These are phyloP conservation scores for Andrena cerasifolii DNA, from an alignment of 1,140 invertebrate genomes.

Conservation along the genomic window DNA sequence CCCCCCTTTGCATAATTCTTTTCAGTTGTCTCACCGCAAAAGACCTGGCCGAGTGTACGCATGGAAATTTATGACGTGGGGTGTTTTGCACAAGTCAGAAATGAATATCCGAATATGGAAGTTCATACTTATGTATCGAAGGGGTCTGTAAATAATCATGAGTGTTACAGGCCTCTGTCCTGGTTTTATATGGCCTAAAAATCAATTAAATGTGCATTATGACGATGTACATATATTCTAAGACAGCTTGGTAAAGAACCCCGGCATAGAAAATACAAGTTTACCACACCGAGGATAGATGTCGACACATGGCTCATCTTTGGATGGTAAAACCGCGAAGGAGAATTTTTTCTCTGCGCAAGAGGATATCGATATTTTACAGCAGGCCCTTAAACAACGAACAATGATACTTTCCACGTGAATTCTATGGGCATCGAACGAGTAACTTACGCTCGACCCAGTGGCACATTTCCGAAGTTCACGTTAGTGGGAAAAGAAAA, in stretches of 20 bases:
- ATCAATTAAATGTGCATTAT: background rate
- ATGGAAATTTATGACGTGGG: slow-evolving; percentile 25
- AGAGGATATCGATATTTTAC: slow-evolving; percentile 27
- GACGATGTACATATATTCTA: background rate
- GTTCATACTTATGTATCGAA: slow-evolving; percentile 27
- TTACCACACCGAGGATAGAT: slow-evolving; percentile 34
- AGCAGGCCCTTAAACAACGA: slow-evolving; percentile 5
- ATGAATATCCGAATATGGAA: slow-evolving; percentile 46
- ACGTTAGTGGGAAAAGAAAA: slow-evolving; percentile 19
- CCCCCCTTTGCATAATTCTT: background rate
- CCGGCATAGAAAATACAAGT: background rate
- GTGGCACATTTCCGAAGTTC: slow-evolving; percentile 30
- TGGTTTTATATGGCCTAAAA: slow-evolving; percentile 2
- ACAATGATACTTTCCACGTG: background rate
- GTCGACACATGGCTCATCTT: slow-evolving; percentile 12
- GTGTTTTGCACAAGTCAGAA: slow-evolving; percentile 17
- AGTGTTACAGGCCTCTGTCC: background rate
- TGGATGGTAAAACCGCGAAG: slow-evolving; percentile 4
- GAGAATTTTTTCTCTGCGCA: slow-evolving; percentile 9
- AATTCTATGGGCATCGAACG: background rate
- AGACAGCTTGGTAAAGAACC: background rate
- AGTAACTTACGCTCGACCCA: slow-evolving; percentile 24
- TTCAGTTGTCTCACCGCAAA: slow-evolving; percentile 17
- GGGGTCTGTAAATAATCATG: slow-evolving; percentile 27
- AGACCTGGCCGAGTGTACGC: slow-evolving; percentile 35